Evolutionary conservation across 2,888 invertebrate species (phyloP).

Genomic region (Leptogaster cylindrica): DNA sequence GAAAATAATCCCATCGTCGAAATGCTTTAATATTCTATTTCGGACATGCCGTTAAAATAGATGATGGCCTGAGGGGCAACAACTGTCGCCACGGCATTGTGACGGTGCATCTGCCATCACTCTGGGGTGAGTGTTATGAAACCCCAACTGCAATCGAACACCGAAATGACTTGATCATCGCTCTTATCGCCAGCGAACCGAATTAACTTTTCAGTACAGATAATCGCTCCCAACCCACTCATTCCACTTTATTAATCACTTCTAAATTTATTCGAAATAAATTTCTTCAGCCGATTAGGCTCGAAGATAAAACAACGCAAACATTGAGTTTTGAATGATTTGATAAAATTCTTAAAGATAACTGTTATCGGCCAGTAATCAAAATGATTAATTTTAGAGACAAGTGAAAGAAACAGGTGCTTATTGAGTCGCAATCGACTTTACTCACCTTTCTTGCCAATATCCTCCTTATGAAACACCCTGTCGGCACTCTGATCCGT

Average conservation of each 20-base stretch:
- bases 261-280: conserved; percentile 10
- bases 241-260: conserved; percentile 3
- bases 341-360: neutral
- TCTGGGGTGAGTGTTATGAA: too few relatives aligned
- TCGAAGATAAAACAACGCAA: neutral
- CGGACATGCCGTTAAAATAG: too few relatives aligned
- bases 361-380: neutral
- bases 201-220: neutral
- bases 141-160: too few relatives aligned
- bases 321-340: neutral
- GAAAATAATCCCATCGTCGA: too few relatives aligned
- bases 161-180: too few relatives aligned
- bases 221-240: neutral
- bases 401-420: too few relatives aligned
- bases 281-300: neutral
- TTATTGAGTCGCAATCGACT: neutral
- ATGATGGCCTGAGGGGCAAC: too few relatives aligned
- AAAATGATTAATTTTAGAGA: too few relatives aligned
- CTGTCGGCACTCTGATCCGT: conserved; percentile 31
- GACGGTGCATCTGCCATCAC: too few relatives aligned
- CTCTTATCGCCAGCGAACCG: too few relatives aligned
- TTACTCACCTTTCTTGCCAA: conserved; percentile 26
- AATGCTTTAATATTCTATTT: too few relatives aligned
- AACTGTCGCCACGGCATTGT: too few relatives aligned
- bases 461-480: conserved; percentile 30